Conservation (phyloP, 2,888 invertebrate species). For the Caenorhabditis sp. region DNA sequence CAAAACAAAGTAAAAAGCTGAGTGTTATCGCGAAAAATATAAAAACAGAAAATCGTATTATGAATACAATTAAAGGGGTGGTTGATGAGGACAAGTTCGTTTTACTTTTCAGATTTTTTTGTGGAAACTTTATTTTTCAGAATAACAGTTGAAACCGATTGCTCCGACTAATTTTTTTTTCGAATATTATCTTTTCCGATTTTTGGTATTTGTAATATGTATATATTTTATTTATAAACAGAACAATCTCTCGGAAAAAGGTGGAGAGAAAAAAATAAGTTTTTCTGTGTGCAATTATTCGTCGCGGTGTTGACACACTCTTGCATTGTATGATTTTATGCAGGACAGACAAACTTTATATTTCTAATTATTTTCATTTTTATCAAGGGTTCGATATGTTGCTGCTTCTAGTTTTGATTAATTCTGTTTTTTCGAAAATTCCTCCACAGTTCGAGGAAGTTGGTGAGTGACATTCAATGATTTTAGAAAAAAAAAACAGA, state of each 20-base stretch:
- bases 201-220: too few relatives aligned
- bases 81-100: constrained; percentile 28
- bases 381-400: background rate
- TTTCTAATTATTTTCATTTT: background rate
- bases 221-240: too few relatives aligned
- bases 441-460: constrained; percentile 38
- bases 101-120: background rate
- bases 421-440: constrained; percentile 5
- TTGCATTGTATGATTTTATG: background rate
- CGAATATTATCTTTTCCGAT: background rate
- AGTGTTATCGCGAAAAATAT: constrained; percentile 31
- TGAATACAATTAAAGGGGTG: constrained; percentile 29
- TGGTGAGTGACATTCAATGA: constrained; percentile 11
- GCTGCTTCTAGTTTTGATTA: background rate
- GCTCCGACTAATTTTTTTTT: background rate
- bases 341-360: background rate
- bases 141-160: background rate
- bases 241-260: background rate
- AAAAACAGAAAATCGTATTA: constrained; percentile 31
- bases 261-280: background rate
- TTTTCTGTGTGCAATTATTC: constrained; percentile 15
- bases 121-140: background rate
- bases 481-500: constrained; percentile 2
- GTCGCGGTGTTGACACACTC: constrained; percentile 29
- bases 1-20: constrained; percentile 60